Base-by-base conservation (phyloP, 1,140 invertebrate species). In the Neotoxoptera formosana region DNA sequence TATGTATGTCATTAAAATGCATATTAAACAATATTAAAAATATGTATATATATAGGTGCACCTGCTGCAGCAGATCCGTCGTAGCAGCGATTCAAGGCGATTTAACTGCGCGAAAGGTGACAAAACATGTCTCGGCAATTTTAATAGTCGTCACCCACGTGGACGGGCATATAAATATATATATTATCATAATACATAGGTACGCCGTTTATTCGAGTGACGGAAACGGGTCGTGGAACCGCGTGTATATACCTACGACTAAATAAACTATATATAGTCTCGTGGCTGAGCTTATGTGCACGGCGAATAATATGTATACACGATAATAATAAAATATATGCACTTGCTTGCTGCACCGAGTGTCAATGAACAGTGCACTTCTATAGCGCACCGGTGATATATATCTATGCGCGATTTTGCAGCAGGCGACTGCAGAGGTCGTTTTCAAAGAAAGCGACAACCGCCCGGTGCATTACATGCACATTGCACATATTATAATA, bases 301-400 rank as follows among this genome's bases (percentile, higher is more conserved):
- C 30, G 11, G 60, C 60, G 11, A n/a, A 14, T 30, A 30, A 76
- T n/a, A 76, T 76, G 30, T 76, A 76, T 67, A 76, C 41, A 41
- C 4, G n/a, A 76, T 76, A 76, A 76, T 76, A 76, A n/a, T 76
- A 76, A 7, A 48, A 76, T 76, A 30, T 76, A 34, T n/a, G n/a
- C n/a, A n/a, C 60, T 17, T n/a, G 60, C 30, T 14, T 76, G 60
- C 60, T 76, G 60, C 60, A n/a, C 60, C 60, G 60, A 4, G 60
- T 76, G 60, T 76, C 60, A 76, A 76, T 76, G 60, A 76, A 76
- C 60, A 76, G 60, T n/a, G n/a, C 60, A 76, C 30, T 76, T 76
- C 14, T 76, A 48, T 48, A 76, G 30, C 6, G 60, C 30, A n/a
- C 60, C 3, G 17, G 60, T 34, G 30, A 76, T 76, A 76, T 76